Base-by-base conservation (phyloP, 2,113 vertebrate genomes). In the Catagonus wagneri region DNA sequence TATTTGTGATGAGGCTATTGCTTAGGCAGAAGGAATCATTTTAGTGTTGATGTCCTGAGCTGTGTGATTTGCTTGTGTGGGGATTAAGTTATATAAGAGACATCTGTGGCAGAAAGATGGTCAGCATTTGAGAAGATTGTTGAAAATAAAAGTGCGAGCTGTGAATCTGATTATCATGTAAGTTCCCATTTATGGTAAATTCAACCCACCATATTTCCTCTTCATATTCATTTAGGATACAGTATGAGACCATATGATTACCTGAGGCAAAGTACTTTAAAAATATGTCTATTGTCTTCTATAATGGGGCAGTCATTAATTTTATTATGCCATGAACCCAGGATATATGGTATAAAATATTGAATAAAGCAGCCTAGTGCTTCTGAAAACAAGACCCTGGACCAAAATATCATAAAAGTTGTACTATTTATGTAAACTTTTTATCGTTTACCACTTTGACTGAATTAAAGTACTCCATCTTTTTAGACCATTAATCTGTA, bases 71-170 rank as follows among this genome's bases (percentile, higher is more conserved):
- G 83, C 91, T 94, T 96, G 83, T 96, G 89, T 93, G 86, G 72
- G 65, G 95, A 97, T 97, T 97, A 96, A 97, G 86, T 98, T 97
- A 98, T 94, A 78, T 97, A 97, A 97, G 89, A 95, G 91, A 95
- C 94, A 98, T 96, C 97, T 97, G 97, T 94, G 85, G 91, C 95
- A 97, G 91, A 84, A 98, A 96, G 91, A 97, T 93, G 93, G 90
- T 61, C 84, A 96, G 93, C 78, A 6, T 96, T 75, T 95, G 89
- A 95, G 96, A 96, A 96, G 83, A 97, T 56, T 86, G 89, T 96
- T 90, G 81, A 89, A 96, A 96, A 92, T 88, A 89, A 96, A 96
- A 84, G 89, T 68, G 32, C 34, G 36, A 91, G 72, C 65, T 94
- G 29, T 39, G 69, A 90, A 75, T 93, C 69, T 95, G 60, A 68